Evolutionary conservation across 2,888 invertebrate species (phyloP), one percentile per base, ranked within the genome.

Genomic region (Philhelius pedissequus): DNA sequence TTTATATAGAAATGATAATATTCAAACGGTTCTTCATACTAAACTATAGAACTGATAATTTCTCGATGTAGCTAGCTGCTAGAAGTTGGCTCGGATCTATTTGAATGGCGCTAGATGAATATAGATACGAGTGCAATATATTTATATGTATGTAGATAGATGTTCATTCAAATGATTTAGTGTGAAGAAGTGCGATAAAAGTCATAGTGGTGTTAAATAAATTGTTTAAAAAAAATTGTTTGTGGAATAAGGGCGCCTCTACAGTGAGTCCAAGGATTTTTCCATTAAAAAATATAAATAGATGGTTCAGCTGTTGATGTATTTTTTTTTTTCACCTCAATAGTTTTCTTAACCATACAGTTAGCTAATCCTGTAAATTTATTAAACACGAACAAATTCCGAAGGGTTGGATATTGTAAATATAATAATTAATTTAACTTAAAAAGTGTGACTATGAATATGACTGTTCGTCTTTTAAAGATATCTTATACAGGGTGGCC

Each of bases 1-100:
- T 45, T 48, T 60, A 9, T 15, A 13, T 13, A 27, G 20, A 20
- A 25, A 38, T 43, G 52, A 35, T n/a, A n/a, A n/a, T 18, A 20
- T 20, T 15, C 15, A 30, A 48, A 45, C 32, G 48, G 38, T 60
- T 52, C 4, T 58, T 22, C 7, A n/a, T 13, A n/a, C n/a, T 25
- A 15, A 20, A 38, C 4, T 20, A 11, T 13, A 64, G 43, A 77
- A 64, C 66, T 62, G 68, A 73, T 82, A 62, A 69, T 62, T 82
- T 73, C 71, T 73, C 60, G 50, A 74, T 71, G 66, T 77, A 22
- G 52, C 45, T 77, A 22, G 52, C 45, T 38, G 43, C 74, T 79
- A 74, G 50, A 45, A 71, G 43, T 45, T 60, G 52, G 70, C 70
- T 70, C 66, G n/a, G 15, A 30, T 18, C 18, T 22, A 48, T 32